Evolutionary conservation across 2,797 vertebrate species (phyloP), one percentile per base, ranked within the genome.

Genomic region (Dipus sagitta): DNA sequence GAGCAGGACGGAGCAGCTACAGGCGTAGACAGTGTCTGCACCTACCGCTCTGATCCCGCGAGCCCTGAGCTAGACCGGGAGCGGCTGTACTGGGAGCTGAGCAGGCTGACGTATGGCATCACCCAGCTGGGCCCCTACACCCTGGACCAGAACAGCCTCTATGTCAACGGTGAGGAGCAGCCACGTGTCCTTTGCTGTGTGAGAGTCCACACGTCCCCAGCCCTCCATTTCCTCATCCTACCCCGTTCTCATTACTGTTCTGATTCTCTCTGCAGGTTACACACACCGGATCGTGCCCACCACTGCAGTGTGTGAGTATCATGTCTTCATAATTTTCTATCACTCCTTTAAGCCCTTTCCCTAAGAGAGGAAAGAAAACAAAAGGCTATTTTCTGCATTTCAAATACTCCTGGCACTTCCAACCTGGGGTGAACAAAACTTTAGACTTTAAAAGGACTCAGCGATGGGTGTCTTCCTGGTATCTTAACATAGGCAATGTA

Each of bases 91-190:
- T 65, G 38, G 18, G 97, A 98, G 91, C 92, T 98, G 88, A 97
- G 93, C 64, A 86, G 8, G 62, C 92, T 98, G 96, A 98, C 98
- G 34, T 71, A 0, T 38, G 88, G 93, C 0, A 34, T 93, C 93
- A 97, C 96, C 84, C 86, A 13, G 10, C 87, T 98, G n/a, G 98
- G 98, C 34, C 96, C 93, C 93, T 98, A 98, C 91, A 97, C 86
- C 81, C 79, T 98, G 91, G 97, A 97, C 81, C 93, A 86, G 20
- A 81, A 72, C 86, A 98, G 98, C 94, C 97, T 97, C 13, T 96
- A 76, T 0, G 3, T 98, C 10, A 24, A 97, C 0, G 97, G 98
- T 98, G 92, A 98, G 96, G 20, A 75, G 13, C 7, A 11, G 26
- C 5, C 28, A 14, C 28, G 3, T 11, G 30, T 28, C 42, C 20